These are phyloP conservation scores for Sinopyrophorus schimmeli DNA, from an alignment of 2,888 invertebrate genomes.

Conservation along the genomic window DNA sequence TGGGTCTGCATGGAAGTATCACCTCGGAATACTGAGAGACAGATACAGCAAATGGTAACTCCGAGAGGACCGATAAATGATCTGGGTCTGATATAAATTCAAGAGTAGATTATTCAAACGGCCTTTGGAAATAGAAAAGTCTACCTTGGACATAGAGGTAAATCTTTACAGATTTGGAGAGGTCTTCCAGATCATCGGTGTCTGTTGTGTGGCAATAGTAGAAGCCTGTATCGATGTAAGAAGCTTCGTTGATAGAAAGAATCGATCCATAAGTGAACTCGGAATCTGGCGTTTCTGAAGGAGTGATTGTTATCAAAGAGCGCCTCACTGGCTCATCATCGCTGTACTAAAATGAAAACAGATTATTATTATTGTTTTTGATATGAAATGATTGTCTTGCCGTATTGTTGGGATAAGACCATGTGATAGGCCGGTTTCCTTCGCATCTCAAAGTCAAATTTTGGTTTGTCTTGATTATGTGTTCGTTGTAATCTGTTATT, in stretches of 20 bases:
- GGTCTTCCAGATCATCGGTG: slow-evolving; percentile 48
- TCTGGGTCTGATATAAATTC: slow-evolving; percentile 54
- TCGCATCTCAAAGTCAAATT: slow-evolving; percentile 56
- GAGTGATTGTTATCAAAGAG: slow-evolving; percentile 28
- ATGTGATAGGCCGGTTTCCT: slow-evolving; percentile 52
- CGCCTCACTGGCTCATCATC: slow-evolving; percentile 10
- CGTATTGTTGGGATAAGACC: slow-evolving; percentile 44
- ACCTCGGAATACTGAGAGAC: slow-evolving; percentile 53
- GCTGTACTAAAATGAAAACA: neutral
- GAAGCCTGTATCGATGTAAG: slow-evolving; percentile 51
- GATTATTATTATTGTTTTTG: neutral
- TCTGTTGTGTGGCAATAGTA: slow-evolving; percentile 53
- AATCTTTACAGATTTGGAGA: slow-evolving; percentile 52
- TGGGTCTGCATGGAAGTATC: slow-evolving; percentile 66
- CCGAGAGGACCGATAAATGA: slow-evolving; percentile 54
- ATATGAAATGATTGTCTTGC: slow-evolving; percentile 11
- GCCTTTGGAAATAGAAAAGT: slow-evolving; percentile 23
- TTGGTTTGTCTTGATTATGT: slow-evolving; percentile 46
- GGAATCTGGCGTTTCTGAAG: slow-evolving; percentile 34
- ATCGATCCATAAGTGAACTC: slow-evolving; percentile 53
- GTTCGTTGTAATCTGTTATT: slow-evolving; percentile 47
- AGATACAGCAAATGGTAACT: slow-evolving; percentile 43
- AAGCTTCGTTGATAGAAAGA: slow-evolving; percentile 51
- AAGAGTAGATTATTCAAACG: neutral
- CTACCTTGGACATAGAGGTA: slow-evolving; percentile 63